Evolutionary conservation across 1,140 invertebrate species (phyloP), one percentile per base, ranked within the genome.

Genomic region (Leptinotarsa lineolata): DNA sequence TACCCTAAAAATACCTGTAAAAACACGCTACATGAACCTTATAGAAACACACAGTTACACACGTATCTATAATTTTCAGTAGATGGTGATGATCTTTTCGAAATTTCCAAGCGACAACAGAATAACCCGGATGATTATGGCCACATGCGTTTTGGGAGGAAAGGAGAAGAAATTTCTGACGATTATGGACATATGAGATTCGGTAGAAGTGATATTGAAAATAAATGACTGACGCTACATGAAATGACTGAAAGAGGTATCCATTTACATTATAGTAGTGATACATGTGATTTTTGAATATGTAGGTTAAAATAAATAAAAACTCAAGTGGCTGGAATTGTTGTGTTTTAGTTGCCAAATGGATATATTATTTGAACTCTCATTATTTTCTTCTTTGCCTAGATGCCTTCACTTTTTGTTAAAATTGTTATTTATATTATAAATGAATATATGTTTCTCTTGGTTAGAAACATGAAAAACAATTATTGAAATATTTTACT

Each of bases 181-280:
- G 90, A 92, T 79, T 92, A 92, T 73, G 91, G 91, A 1, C 90
- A 92, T 79, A 86, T 92, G 82, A 83, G 91, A 77, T 92, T 91
- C 78, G 91, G 91, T 16, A 85, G 89, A 63, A 82, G 79, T 66
- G 80, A 76, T 30, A 60, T 21, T 21, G 78, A 80, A 30, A 18
- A 73, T 22, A 72, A 60, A 60, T 73, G 22, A 71, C 21, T 60
- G 60, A 22, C 4, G 48, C 15, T 15, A 13, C 48, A 5, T 54
- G 15, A n/a, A 54, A 18, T 54, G 48, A 54, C n/a, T 15, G 15
- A 54, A 54, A 2, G 30, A 39, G 8, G 30, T 39, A 8, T 11
- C 30, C 30, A 39, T 39, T 39, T 2, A 39, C 30, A 39, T 39
- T 11, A 11, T 39, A 39, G 2, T 39, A 39, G 8, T 39, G 30